Conservation (phyloP, 2,888 invertebrate genomes). For the Spilarctia lutea region DNA sequence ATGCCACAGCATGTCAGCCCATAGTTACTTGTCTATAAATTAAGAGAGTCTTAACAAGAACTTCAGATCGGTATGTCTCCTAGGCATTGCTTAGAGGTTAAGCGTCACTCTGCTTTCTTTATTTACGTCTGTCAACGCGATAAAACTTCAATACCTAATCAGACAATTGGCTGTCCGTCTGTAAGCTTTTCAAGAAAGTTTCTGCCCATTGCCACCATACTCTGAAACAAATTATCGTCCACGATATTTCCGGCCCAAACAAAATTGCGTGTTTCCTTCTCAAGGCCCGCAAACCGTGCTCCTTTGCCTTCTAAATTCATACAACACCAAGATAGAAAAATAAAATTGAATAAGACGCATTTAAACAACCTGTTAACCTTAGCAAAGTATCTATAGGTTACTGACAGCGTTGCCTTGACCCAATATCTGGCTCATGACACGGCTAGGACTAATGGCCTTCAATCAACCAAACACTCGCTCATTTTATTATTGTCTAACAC, state of each 20-base stretch:
- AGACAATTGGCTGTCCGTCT: too few species aligned
- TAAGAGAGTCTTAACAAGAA: too few species aligned
- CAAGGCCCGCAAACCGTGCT: not conserved
- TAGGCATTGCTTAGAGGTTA: not conserved
- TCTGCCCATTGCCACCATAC: not conserved
- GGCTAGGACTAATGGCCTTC: constrained; percentile 52
- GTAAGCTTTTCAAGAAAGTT: too few species aligned
- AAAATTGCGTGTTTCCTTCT: not conserved
- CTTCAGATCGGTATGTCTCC: not conserved
- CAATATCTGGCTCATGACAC: constrained; percentile 50
- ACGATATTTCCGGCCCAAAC: not conserved
- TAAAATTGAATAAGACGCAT: not conserved
- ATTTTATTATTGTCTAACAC: constrained; percentile 14
- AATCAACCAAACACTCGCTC: constrained; percentile 26
- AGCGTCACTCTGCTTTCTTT: not conserved
- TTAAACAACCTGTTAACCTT: constrained; percentile 66
- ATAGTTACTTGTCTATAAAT: too few species aligned
- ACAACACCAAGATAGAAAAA: not conserved
- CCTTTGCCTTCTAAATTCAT: not conserved
- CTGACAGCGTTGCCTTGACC: constrained; percentile 76
- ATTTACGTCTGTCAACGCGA: not conserved
- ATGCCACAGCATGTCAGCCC: too few species aligned
- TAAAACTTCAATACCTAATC: not conserved
- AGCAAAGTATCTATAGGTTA: constrained; percentile 69
- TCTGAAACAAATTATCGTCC: not conserved